A percentile compares a stretch with the other conserved stretches of the same genome.
Evolutionary conservation across 2,797 vertebrate genomes (phyloP).

Genomic region (Synaphobranchus kaupii): DNA sequence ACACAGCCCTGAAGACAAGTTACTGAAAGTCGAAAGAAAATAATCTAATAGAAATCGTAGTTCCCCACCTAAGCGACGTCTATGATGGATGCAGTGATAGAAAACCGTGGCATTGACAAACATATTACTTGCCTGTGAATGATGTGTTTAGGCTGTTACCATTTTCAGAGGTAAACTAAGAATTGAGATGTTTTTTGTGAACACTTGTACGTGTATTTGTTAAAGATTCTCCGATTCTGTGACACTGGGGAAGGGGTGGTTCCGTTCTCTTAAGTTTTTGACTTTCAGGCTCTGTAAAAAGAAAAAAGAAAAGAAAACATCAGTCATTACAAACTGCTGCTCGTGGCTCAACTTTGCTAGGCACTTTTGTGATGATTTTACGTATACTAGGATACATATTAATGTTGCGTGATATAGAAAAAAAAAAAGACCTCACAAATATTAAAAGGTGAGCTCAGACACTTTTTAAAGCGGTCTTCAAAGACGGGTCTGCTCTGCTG

Average conservation of each 20-base stretch:
- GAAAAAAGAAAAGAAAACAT: conserved; percentile 8
- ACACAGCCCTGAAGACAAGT: not conserved
- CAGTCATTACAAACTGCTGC: conserved; percentile 47
- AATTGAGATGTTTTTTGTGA: not conserved
- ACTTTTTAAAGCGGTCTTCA: not conserved
- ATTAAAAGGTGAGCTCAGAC: not conserved
- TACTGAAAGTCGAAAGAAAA: not conserved
- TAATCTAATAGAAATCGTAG: not conserved
- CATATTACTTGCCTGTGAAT: not conserved
- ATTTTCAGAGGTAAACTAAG: conserved; percentile 6
- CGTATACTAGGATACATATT: not conserved
- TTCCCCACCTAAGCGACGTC: not conserved
- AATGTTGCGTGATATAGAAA: not conserved
- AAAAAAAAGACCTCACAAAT: not conserved
- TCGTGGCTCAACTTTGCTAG: conserved; percentile 47
- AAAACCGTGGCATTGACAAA: not conserved
- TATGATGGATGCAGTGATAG: not conserved
- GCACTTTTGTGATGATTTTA: too few species aligned
- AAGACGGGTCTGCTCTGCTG: not conserved
- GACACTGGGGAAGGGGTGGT: conserved; percentile 76
- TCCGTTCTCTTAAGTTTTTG: conserved; percentile 65
- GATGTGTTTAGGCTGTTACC: not conserved
- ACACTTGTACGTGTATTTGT: conserved; percentile 33
- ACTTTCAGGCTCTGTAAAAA: conserved; percentile 68
- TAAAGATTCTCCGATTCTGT: conserved; percentile 50